Evolutionary conservation across 2,888 invertebrate species (phyloP).

Genomic region (Leptinotarsa peninsularis): DNA sequence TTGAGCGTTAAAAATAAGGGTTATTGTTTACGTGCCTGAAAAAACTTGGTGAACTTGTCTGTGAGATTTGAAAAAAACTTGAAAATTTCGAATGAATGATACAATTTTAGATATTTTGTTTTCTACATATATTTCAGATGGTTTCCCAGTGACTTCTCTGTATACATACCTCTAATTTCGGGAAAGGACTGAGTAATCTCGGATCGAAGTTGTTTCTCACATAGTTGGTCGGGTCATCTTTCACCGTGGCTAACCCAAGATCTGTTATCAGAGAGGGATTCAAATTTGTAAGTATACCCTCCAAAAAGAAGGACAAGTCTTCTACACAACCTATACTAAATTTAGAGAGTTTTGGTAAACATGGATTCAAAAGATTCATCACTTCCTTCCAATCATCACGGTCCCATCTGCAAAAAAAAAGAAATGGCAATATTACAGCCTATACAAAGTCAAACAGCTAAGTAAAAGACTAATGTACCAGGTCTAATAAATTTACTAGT

Average conservation of each 20-base stretch:
- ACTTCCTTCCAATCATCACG: conserved; percentile 48
- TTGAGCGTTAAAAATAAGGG: too few species aligned
- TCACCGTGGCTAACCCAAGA: conserved; percentile 78
- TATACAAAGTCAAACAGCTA: too few species aligned
- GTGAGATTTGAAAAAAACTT: too few species aligned
- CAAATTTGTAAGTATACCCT: conserved; percentile 60
- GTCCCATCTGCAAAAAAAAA: conserved; percentile 38
- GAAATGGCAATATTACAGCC: too few species aligned
- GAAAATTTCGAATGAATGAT: not conserved
- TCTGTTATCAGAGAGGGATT: conserved; percentile 71
- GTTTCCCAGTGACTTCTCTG: conserved; percentile 46
- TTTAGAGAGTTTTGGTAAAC: conserved; percentile 57
- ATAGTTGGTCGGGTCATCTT: conserved; percentile 79
- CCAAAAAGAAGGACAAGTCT: conserved; percentile 60
- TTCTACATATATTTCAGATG: too few species aligned
- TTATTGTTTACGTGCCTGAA: too few species aligned
- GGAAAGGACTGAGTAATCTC: conserved; percentile 71
- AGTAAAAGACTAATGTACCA: too few species aligned
- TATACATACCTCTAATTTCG: conserved; percentile 68
- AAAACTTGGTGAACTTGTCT: too few species aligned
- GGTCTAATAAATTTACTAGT: too few species aligned
- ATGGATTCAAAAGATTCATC: conserved; percentile 52
- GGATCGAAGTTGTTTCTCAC: conserved; percentile 69
- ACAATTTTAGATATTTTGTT: not conserved
- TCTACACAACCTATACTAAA: conserved; percentile 65